Percentiles rank a stretch among this genome's conserved stretches.
Conservation (phyloP, 1,140 invertebrate genomes). For the Plutomurus gul region DNA sequence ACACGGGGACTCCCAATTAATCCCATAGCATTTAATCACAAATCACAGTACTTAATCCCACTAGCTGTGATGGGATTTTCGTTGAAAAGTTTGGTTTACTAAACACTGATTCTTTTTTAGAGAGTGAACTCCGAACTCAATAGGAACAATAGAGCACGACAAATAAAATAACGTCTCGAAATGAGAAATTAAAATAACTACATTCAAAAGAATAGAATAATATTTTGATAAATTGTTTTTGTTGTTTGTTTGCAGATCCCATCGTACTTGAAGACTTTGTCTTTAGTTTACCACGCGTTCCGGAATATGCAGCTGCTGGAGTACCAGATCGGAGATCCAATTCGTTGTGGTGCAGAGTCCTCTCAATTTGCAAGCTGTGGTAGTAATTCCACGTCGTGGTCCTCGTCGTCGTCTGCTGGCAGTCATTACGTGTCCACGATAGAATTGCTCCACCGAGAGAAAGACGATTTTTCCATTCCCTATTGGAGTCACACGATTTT, state of each 20-base stretch:
- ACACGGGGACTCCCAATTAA: too few relatives aligned
- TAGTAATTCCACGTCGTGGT: slow-evolving; percentile 67
- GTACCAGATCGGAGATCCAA: slow-evolving; percentile 66
- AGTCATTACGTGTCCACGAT: slow-evolving; percentile 68
- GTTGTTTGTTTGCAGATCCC: slow-evolving; percentile 45
- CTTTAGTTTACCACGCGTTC: slow-evolving; percentile 81
- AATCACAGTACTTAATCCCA: too few relatives aligned
- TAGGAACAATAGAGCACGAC: too few relatives aligned
- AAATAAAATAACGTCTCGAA: too few relatives aligned
- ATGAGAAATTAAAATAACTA: neutral
- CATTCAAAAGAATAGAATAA: neutral
- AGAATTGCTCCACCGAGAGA: slow-evolving; percentile 71
- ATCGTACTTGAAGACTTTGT: slow-evolving; percentile 53
- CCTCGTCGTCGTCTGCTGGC: slow-evolving; percentile 63
- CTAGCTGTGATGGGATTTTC: too few relatives aligned
- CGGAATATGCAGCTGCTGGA: slow-evolving; percentile 85
- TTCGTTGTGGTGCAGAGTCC: neutral
- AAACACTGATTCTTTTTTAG: too few relatives aligned
- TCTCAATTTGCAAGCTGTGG: slow-evolving; percentile 25
- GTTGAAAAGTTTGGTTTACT: too few relatives aligned
- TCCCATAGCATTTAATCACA: too few relatives aligned
- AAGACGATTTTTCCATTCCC: slow-evolving; percentile 61
- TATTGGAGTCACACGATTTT: slow-evolving; percentile 77
- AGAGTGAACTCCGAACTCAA: too few relatives aligned
- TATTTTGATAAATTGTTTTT: neutral